A percentile compares a stretch with the other conserved stretches of the same genome.
phyloP scores from a whole-genome alignment of 2,113 vertebrate species.

The Glaucidium brasilianum region DNA sequence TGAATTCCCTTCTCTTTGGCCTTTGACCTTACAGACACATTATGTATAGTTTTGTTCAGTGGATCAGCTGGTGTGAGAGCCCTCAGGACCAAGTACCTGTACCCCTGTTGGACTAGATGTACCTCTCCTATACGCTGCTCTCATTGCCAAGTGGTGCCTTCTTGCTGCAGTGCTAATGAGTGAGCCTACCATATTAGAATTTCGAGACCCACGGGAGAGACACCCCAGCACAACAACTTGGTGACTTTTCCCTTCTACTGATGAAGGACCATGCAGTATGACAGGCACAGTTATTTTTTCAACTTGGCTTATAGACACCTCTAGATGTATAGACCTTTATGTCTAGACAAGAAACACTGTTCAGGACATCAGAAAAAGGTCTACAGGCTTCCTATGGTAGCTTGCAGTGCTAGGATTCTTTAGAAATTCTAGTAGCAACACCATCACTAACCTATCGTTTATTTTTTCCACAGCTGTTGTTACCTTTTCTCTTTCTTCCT shows the following conservation, averaged over 20 bases:
- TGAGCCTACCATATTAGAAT: neutral
- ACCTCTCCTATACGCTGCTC: neutral
- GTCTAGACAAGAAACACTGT: neutral
- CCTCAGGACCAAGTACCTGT: neutral
- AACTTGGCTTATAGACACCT: rapidly evolving
- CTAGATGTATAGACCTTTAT: neutral
- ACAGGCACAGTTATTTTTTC: neutral
- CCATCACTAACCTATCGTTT: neutral
- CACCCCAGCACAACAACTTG: neutral
- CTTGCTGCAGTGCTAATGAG: neutral
- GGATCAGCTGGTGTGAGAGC: neutral
- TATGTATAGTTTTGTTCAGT: neutral
- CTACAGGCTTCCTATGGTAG: neutral
- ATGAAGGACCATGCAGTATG: neutral
- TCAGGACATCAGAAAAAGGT: neutral
- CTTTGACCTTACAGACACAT: neutral
- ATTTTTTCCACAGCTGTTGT: neutral
- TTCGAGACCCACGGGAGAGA: neutral
- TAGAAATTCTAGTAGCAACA: neutral
- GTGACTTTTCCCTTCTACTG: neutral
- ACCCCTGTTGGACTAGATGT: neutral
- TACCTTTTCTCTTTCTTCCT: neutral
- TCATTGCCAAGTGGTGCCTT: rapidly evolving
- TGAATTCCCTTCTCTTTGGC: neutral
- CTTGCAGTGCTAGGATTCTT: neutral